These are phyloP conservation scores for Synergus itoensis DNA, from an alignment of 2,888 invertebrate genomes.

Conservation along the genomic window DNA sequence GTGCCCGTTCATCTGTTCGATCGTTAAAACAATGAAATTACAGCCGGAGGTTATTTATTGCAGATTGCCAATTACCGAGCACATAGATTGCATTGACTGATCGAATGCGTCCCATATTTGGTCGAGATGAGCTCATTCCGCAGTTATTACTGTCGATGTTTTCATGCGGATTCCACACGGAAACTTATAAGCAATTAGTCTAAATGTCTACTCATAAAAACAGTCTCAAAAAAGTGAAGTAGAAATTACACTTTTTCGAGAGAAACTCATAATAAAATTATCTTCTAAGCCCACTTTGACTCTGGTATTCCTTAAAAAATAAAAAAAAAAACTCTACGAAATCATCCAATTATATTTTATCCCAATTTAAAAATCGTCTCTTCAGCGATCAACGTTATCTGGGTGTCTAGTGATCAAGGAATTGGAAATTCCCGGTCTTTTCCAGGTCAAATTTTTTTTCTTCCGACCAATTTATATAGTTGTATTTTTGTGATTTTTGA, in stretches of 20 bases:
- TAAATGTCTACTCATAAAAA: constrained; percentile 45
- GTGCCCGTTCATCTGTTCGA: constrained; percentile 51
- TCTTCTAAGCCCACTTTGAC: not conserved
- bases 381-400: too few relatives aligned
- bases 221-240: not conserved
- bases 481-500: too few relatives aligned
- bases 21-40: constrained; percentile 70
- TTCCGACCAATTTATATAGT: too few relatives aligned
- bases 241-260: not conserved
- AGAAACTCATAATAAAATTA: not conserved
- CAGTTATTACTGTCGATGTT: constrained; percentile 49
- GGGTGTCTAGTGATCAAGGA: too few relatives aligned
- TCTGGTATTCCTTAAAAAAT: not conserved
- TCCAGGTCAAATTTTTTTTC: too few relatives aligned
- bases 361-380: too few relatives aligned
- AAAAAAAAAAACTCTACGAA: not conserved
- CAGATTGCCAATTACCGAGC: constrained; percentile 69
- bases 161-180: constrained; percentile 48
- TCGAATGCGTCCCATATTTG: constrained; percentile 59
- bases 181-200: constrained; percentile 52
- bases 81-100: constrained; percentile 66
- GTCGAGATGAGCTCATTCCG: constrained; percentile 48
- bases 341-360: too few relatives aligned
- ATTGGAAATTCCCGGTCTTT: too few relatives aligned
- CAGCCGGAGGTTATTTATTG: constrained; percentile 67